Base-by-base conservation (phyloP, 37 sponge, comb jelly and placozoan genomes). In the Diacarnus erythraeanus region DNA sequence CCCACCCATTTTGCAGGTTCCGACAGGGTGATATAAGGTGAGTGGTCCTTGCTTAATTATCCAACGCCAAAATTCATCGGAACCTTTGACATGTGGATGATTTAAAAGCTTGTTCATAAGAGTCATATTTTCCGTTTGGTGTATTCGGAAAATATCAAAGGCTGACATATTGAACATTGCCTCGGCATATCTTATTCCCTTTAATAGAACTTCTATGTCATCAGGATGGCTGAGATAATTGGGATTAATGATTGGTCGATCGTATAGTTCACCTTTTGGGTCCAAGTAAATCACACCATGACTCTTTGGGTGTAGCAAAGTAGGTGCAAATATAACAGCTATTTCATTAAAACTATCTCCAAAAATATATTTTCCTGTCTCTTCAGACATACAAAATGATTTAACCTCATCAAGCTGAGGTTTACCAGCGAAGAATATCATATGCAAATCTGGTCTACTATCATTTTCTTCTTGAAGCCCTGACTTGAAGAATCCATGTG, bases 1-100 rank as follows among this genome's bases (percentile, higher is more conserved):
- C 6, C 71, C 15, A 0, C 96, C 96, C 96, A 95, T 95, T 40
- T 84, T 92, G 40, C 93, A 92, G 9, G 96, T 95, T 0, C 96
- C 87, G 29, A 72, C 83, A 35, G 87, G 88, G 61, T 94, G 89
- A 33, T 83, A 88, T 2, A 71, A 23, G 29, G 89, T 88, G 54
- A 85, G 73, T 0, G 91, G 65, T n/a, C 76, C n/a, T 1, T 70
- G 74, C 0, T 81, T 74, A 29, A 94, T 85, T 70, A 77, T 82
- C 80, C 85, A 85, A 31, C 83, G 83, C 86, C 91, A 83, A 30
- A 82, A 90, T 25, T 77, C 83, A 54, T 90, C 95, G 2, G 87
- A 80, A 26, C 84, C 86, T 61, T 35, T 59, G 6, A 12, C 10
- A 15, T 68, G 69, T 35, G 69, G 69, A 43, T 15, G 15, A 29